phyloP scores from a whole-genome alignment of 2,888 invertebrate species.

The Amphipoea lucens region DNA sequence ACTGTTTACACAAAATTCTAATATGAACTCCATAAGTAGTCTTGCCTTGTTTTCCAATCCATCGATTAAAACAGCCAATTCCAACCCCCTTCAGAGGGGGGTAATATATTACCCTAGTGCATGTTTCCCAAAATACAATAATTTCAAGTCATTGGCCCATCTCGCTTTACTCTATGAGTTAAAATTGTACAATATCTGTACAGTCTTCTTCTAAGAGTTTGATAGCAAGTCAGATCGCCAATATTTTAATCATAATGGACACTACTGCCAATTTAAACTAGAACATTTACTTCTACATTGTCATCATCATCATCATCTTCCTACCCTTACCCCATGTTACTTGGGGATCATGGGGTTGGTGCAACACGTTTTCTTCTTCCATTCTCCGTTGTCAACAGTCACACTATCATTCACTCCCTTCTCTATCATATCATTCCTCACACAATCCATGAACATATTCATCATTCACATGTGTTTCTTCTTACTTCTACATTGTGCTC shows the following conservation, averaged over 20 bases:
- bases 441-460: background rate
- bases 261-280: background rate
- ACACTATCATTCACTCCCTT: background rate
- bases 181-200: background rate
- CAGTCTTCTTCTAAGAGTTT: background rate
- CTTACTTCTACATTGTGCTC: background rate
- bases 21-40: background rate
- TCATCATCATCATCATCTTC: background rate
- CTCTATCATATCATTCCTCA: background rate
- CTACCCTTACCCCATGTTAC: background rate
- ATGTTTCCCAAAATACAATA: background rate
- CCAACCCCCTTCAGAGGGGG: too few relatives aligned
- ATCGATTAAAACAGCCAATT: background rate
- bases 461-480: background rate
- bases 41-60: background rate
- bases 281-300: background rate
- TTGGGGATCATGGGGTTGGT: background rate
- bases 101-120: background rate
- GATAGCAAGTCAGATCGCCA: background rate
- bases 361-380: too few relatives aligned
- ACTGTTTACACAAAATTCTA: background rate
- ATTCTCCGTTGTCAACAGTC: too few relatives aligned
- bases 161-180: too few relatives aligned
- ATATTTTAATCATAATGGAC: background rate
- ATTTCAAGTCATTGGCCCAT: background rate